Base-by-base conservation (phyloP, 1,140 invertebrate species). In the Phenacoccus solenopsis region DNA sequence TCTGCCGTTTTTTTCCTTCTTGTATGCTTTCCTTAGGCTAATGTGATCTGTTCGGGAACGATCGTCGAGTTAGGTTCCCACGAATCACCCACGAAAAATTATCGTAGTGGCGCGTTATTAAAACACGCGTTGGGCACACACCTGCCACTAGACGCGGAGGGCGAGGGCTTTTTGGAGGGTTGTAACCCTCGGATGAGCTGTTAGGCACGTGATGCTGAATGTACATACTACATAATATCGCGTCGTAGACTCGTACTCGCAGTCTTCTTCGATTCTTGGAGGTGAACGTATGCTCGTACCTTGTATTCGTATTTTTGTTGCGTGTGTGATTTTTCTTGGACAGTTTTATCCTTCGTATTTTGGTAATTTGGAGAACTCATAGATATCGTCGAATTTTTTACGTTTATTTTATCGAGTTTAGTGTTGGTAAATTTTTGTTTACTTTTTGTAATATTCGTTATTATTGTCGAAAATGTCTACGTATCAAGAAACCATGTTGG, bases 91-190 rank as follows among this genome's bases (percentile, higher is more conserved):
- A 64, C 59, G 22, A 64, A 64, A 64, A 10, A 64, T 64, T 64
- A 64, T 64, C 21, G 25, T 13, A 27, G 59, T 64, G 59, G 59
- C 59, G 59, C 59, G 59, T 9, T 59, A 49, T 10, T 64, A 64
- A 22, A 64, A 64, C 59, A 64, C 59, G 59, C 59, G 59, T 64
- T 64, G 13, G 59, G 59, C 59, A 64, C 59, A 64, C 59, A 64
- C 59, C 59, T 64, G 59, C 59, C 59, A 64, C 56, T 20, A 59
- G 7, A 59, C 20, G 20, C 56, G 5, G 4, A 20, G 13, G 59
- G 12, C 59, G 21, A 20, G 2, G 38, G 22, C 25, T 22, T 22
- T 10, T 3, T 4, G 59, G 22, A 27, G 22, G 21, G 59, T 27
- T 64, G 59, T 27, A 25, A 5, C 13, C 59, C 22, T 22, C 59